Conservation (phyloP, 2,888 invertebrate species). For the Scrobipalpa costella region DNA sequence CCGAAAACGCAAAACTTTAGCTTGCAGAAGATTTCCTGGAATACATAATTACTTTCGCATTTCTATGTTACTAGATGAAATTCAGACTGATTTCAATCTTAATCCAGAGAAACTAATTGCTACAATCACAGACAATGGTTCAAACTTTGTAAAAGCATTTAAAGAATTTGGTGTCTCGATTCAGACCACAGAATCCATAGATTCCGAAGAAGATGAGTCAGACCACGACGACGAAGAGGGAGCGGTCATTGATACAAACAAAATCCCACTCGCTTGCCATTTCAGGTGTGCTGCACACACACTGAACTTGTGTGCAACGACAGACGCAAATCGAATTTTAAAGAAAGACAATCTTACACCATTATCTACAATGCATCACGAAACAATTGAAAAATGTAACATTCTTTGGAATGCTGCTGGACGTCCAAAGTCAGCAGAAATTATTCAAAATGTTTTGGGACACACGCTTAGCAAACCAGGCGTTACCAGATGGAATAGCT, state of each 20-base stretch:
- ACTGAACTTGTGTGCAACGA: constrained; percentile 35
- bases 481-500: too few relatives aligned
- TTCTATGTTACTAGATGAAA: constrained; percentile 1
- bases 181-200: too few relatives aligned
- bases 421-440: constrained; percentile 34
- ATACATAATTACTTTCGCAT: constrained; percentile 1
- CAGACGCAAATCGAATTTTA: constrained; percentile 35
- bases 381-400: constrained; percentile 30
- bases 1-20: background rate
- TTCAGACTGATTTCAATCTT: constrained; percentile 12
- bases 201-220: too few relatives aligned
- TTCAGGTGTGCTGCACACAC: constrained; percentile 35
- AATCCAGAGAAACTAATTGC: constrained; percentile 25
- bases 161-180: constrained; percentile 5
- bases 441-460: constrained; percentile 34
- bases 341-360: constrained; percentile 27
- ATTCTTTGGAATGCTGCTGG: constrained; percentile 30
- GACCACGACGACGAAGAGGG: background rate
- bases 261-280: constrained; percentile 26
- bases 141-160: constrained; percentile 29
- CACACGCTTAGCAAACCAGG: constrained; percentile 33
- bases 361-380: constrained; percentile 32
- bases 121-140: constrained; percentile 28
- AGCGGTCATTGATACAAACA: constrained; percentile 15
- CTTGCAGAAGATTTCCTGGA: constrained; percentile 9